Conservation (phyloP, 2,888 invertebrate genomes). For the Drosophila neutralis region DNA sequence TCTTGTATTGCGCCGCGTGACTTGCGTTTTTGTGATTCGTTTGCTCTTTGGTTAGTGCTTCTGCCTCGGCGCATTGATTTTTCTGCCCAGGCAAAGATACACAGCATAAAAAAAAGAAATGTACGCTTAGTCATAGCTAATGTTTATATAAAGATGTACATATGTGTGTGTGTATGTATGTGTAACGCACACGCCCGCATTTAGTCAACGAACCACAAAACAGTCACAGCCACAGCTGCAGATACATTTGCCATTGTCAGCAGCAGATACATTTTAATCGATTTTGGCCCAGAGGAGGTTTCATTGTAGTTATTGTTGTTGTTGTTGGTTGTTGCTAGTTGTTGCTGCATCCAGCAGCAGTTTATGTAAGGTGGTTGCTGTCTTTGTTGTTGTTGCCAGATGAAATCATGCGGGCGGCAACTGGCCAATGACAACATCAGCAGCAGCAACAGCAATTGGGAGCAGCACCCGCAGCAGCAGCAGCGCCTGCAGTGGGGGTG, state of each 20-base stretch:
- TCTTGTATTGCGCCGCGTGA: constrained; percentile 54
- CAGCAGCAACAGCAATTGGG: constrained; percentile 25
- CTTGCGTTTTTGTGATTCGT: constrained; percentile 80
- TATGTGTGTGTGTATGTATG: constrained; percentile 28
- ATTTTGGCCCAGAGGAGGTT: constrained; percentile 29
- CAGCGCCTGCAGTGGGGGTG: constrained; percentile 6
- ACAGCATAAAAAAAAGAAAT: constrained; percentile 62
- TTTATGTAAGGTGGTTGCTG: constrained; percentile 45
- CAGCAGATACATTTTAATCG: constrained; percentile 55
- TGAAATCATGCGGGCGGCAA: constrained; percentile 76
- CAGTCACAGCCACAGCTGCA: constrained; percentile 67
- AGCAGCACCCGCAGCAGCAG: constrained; percentile 26
- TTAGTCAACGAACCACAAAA: constrained; percentile 77
- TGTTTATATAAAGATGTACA: constrained; percentile 13
- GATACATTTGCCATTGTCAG: constrained; percentile 57
- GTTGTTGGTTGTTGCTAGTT: constrained; percentile 22
- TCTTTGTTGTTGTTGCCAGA: constrained; percentile 58
- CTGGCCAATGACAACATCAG: constrained; percentile 40
- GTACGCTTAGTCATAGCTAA: constrained; percentile 40
- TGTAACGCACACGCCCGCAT: constrained; percentile 77
- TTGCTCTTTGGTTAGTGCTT: constrained; percentile 54
- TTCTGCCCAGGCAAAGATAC: constrained; percentile 69
- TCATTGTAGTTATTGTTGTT: constrained; percentile 33
- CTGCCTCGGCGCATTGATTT: constrained; percentile 71
- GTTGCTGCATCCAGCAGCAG: constrained; percentile 67